phyloP scores from a whole-genome alignment of 1,140 invertebrate genomes.

The Macrosteles quadrilineatus region DNA sequence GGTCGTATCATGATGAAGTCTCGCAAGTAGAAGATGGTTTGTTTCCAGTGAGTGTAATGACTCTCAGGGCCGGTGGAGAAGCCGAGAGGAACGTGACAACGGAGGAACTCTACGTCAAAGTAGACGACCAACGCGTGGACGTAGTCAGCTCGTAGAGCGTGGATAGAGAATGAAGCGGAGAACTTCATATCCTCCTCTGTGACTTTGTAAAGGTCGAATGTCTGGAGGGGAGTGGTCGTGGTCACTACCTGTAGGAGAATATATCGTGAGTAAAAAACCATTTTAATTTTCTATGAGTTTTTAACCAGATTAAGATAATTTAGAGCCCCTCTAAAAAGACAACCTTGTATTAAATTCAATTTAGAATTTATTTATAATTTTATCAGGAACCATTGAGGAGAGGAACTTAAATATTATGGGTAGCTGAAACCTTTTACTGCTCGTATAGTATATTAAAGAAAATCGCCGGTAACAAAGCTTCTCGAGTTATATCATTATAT shows the following conservation, averaged over 20 bases:
- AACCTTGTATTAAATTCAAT: no score
- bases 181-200: slow-evolving; percentile 93
- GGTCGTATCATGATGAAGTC: slow-evolving; percentile 51
- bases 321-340: neutral
- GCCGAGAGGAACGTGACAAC: slow-evolving; percentile 96
- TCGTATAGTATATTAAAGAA: no score
- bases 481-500: no score
- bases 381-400: no score
- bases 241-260: slow-evolving; percentile 48
- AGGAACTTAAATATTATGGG: no score
- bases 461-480: no score
- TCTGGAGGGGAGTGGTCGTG: slow-evolving; percentile 82
- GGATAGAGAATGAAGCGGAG: slow-evolving; percentile 83
- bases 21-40: slow-evolving; percentile 71
- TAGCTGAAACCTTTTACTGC: no score
- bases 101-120: slow-evolving; percentile 99
- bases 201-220: slow-evolving; percentile 97
- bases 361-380: no score
- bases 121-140: slow-evolving; percentile 97
- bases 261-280: neutral
- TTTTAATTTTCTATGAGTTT: neutral
- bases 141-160: slow-evolving; percentile 91
- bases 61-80: slow-evolving; percentile 98
- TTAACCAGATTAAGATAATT: neutral
- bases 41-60: slow-evolving; percentile 99